Percentiles rank a stretch among this genome's conserved stretches.
phyloP scores from a whole-genome alignment of 2,797 vertebrate genomes.

The Microchirus variegatus region DNA sequence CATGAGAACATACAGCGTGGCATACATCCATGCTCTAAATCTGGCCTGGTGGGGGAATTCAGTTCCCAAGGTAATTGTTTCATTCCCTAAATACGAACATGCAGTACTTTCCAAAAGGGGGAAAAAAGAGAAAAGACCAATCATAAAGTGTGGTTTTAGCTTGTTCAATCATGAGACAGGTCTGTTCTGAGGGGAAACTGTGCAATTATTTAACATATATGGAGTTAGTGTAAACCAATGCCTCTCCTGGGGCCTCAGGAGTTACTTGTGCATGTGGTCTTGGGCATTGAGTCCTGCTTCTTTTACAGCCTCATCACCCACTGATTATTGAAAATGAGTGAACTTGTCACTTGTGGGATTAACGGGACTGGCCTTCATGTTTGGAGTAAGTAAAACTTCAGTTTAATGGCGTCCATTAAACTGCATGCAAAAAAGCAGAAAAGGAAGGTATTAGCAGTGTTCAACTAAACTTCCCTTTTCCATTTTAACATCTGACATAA shows the following conservation, averaged over 20 bases:
- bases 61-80: slow-evolving; percentile 51
- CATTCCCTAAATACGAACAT: slow-evolving; percentile 38
- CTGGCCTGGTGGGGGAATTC: slow-evolving; percentile 44
- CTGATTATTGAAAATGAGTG: slow-evolving; percentile 26
- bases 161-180: slow-evolving; percentile 27
- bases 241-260: slow-evolving; percentile 39
- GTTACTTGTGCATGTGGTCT: slow-evolving; percentile 50
- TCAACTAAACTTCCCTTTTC: background rate
- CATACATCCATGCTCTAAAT: slow-evolving; percentile 35
- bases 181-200: slow-evolving; percentile 43
- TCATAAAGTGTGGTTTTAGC: slow-evolving; percentile 27
- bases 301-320: slow-evolving; percentile 18
- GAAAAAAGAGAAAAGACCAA: slow-evolving; percentile 19
- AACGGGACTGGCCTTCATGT: slow-evolving; percentile 13
- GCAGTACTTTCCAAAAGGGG: slow-evolving; percentile 30
- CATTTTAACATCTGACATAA: background rate
- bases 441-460: slow-evolving; percentile 11
- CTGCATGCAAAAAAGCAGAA: background rate
- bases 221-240: slow-evolving; percentile 46
- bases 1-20: slow-evolving; percentile 47
- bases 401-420: background rate
- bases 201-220: slow-evolving; percentile 55
- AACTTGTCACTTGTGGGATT: slow-evolving; percentile 27
- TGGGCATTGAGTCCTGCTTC: slow-evolving; percentile 10
- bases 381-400: background rate